Base-by-base conservation (phyloP, 2,113 vertebrate species). In the Podocnemis expansa region DNA sequence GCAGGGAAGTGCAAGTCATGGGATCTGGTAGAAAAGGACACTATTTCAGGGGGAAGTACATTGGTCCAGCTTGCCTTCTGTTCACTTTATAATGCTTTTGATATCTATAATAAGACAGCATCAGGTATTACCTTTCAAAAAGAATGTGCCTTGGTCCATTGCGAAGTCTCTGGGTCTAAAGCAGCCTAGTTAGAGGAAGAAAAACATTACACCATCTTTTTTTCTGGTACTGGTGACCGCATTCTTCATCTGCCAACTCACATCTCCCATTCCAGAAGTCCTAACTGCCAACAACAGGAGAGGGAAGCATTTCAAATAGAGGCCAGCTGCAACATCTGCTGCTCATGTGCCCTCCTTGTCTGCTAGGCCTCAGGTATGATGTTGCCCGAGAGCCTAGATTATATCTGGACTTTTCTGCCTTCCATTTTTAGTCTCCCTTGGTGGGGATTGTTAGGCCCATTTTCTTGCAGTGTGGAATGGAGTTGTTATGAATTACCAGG, bases 271-370 rank as follows among this genome's bases (percentile, higher is more conserved):
- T 13, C 24, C 24, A 4, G 47, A 19, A 41, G 21, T 4, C 8
- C 19, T 8, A 25, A 9, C 78, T 55, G 5, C 6, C 54, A 11
- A 8, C 0, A 1, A 25, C 67, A 49, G 45, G 45, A 8, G 31
- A 0, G 31, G 73, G 58, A 52, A 21, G 12, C 58, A 60, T 80
- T 87, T 45, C 29, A 14, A 0, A 27, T 5, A 0, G 0, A 8
- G 29, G 1, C 16, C n/a, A n/a, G 43, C 70, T 5, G 3, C 16
- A 56, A 56, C 83, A 89, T 52, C 73, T 58, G 60, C 73, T 54
- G 8, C 19, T 70, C 49, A 2, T 13, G 5, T 4, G 43, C 13
- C 12, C 29, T n/a, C 16, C 83, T 67, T 6, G 0, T 29, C 58
- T 34, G 38, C 58, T 11, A 25, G 10, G 51, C 51, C 76, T 43